phyloP scores from a whole-genome alignment of 2,797 vertebrate genomes.

The Coracias cyanogaster region DNA sequence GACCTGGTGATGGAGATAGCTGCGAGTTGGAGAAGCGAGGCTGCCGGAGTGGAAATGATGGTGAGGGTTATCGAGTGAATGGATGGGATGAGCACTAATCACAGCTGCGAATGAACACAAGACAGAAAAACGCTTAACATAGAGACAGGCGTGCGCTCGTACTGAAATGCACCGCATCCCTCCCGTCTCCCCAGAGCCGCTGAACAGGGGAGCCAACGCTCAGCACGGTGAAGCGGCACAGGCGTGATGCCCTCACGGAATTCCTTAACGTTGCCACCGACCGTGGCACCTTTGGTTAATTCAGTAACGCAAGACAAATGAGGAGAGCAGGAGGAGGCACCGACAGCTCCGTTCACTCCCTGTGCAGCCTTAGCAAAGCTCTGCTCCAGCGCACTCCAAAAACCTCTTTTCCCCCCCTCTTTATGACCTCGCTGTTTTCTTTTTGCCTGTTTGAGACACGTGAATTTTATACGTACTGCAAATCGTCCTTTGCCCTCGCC shows the following conservation, averaged over 20 bases:
- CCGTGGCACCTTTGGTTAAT: background rate
- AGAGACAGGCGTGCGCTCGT: slow-evolving; percentile 40
- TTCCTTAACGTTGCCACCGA: background rate
- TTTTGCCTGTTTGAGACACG: background rate
- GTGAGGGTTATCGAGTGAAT: slow-evolving; percentile 99
- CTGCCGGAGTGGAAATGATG: slow-evolving; percentile 99
- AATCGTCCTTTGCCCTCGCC: background rate
- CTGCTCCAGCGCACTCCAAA: background rate
- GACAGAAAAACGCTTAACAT: slow-evolving; percentile 82
- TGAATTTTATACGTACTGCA: background rate
- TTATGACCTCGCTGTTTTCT: background rate
- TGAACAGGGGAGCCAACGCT: background rate
- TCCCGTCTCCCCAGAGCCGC: background rate
- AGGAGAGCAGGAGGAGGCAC: background rate
- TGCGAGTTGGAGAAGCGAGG: slow-evolving; percentile 93
- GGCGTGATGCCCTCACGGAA: background rate
- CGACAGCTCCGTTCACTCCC: background rate
- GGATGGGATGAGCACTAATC: slow-evolving; percentile 99
- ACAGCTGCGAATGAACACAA: slow-evolving; percentile 95
- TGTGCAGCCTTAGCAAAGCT: background rate
- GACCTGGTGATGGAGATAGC: slow-evolving; percentile 93
- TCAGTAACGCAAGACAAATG: background rate
- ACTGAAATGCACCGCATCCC: background rate
- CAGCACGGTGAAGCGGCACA: background rate
- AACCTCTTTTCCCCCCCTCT: background rate